A percentile compares a stretch with the other conserved stretches of the same genome.
phyloP scores from a whole-genome alignment of 2,113 vertebrate genomes.

The Macquaria australasica region DNA sequence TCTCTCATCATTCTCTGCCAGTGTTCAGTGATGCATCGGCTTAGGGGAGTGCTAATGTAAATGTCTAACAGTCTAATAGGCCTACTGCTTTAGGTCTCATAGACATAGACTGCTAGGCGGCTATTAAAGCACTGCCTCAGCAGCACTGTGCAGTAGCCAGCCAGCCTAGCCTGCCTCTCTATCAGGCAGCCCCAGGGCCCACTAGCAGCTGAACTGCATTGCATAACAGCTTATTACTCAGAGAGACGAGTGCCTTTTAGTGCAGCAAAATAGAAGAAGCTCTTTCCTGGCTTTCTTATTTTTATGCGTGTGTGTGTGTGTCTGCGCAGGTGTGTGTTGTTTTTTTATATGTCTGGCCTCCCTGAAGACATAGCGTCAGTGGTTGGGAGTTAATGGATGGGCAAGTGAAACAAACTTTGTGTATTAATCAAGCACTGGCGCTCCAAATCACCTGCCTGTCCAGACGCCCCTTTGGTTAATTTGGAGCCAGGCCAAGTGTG shows the following conservation, averaged over 20 bases:
- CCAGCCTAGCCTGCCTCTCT: constrained; percentile 55
- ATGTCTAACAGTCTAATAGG: constrained; percentile 32
- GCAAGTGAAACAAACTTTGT: constrained; percentile 34
- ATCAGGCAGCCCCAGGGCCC: constrained; percentile 71
- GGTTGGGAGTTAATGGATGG: constrained; percentile 20
- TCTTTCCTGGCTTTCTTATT: constrained; percentile 45
- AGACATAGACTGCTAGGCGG: constrained; percentile 45
- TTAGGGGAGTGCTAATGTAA: constrained; percentile 37
- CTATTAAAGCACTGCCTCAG: constrained; percentile 65
- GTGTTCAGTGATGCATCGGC: constrained; percentile 41
- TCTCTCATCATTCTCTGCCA: constrained; percentile 11
- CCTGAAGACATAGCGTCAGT: constrained; percentile 30
- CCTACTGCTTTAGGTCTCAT: constrained; percentile 29
- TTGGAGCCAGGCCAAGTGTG: constrained; percentile 20
- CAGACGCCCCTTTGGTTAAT: constrained; percentile 13
- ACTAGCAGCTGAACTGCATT: constrained; percentile 72
- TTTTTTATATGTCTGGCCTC: constrained; percentile 14
- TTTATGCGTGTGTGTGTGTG: constrained; percentile 7
- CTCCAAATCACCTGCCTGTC: constrained; percentile 14
- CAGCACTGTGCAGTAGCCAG: constrained; percentile 45
- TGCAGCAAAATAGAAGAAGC: constrained; percentile 54
- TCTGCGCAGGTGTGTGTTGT: constrained; percentile 28
- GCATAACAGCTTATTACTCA: constrained; percentile 78
- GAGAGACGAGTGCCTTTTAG: constrained; percentile 74
- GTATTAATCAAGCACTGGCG: constrained; percentile 20